phyloP scores from a whole-genome alignment of 1,140 invertebrate species.

The Sitodiplosis mosellana region DNA sequence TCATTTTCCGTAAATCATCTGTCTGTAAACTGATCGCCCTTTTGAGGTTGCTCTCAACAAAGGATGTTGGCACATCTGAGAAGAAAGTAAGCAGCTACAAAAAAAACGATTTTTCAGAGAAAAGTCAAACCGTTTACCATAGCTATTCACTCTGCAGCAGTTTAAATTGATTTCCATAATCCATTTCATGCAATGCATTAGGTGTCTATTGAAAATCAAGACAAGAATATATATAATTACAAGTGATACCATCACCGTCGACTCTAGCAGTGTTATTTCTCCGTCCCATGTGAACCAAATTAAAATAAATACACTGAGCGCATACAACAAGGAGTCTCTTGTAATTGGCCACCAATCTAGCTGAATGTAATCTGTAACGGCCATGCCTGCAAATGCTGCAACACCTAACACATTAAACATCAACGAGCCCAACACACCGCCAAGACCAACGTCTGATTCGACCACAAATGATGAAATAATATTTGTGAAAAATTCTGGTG shows the following conservation, averaged over 20 bases:
- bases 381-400: constrained; percentile 61
- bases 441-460: constrained; percentile 53
- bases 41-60: too few species aligned
- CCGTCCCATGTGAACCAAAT: constrained; percentile 64
- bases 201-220: constrained; percentile 34
- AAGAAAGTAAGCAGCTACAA: too few species aligned
- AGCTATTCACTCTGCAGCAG: constrained; percentile 21
- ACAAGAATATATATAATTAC: constrained; percentile 46
- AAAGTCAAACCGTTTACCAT: constrained; percentile 12
- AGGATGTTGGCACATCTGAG: too few species aligned
- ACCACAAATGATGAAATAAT: constrained; percentile 66
- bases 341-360: constrained; percentile 70
- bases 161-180: constrained; percentile 23
- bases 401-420: constrained; percentile 80
- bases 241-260: constrained; percentile 42
- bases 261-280: constrained; percentile 60
- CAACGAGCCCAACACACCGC: constrained; percentile 72
- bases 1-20: neutral
- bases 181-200: constrained; percentile 21
- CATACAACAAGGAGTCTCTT: constrained; percentile 67
- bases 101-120: neutral
- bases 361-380: constrained; percentile 42
- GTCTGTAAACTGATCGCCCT: too few species aligned
- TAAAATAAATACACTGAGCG: constrained; percentile 52
- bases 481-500: constrained; percentile 80